These are phyloP conservation scores for Clistopyga incitator DNA, from an alignment of 2,888 invertebrate genomes.

Conservation along the genomic window DNA sequence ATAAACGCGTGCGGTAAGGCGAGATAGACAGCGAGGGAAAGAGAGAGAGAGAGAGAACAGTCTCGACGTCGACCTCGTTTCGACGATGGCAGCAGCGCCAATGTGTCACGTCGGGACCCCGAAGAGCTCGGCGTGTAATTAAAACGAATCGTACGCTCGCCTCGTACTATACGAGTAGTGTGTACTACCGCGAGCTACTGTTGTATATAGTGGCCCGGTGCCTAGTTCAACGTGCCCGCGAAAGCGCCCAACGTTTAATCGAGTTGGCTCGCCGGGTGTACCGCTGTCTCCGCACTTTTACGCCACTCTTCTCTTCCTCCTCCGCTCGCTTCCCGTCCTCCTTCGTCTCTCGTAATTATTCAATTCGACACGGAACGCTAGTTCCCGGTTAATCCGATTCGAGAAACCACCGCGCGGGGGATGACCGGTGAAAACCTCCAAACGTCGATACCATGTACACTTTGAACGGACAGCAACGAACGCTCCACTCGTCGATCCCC, in stretches of 20 bases:
- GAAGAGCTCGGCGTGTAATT: conserved; percentile 69
- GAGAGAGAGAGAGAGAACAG: conserved; percentile 35
- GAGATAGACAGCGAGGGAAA: conserved; percentile 17
- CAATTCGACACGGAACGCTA: conserved; percentile 66
- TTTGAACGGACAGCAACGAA: conserved; percentile 8
- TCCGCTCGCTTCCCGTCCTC: conserved; percentile 48
- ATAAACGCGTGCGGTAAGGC: background rate
- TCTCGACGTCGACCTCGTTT: conserved; percentile 65
- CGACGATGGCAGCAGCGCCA: conserved; percentile 61
- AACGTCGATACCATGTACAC: conserved; percentile 16
- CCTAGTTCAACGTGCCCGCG: conserved; percentile 42
- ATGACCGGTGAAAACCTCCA: conserved; percentile 32
- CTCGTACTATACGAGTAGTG: conserved; percentile 31
- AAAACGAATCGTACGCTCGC: conserved; percentile 67
- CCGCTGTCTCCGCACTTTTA: conserved; percentile 72
- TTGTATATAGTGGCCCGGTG: conserved; percentile 23
- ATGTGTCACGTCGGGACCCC: conserved; percentile 69
- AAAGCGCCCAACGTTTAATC: conserved; percentile 71
- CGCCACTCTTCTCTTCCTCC: conserved; percentile 47
- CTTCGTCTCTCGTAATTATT: conserved; percentile 68
- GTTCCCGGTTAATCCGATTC: conserved; percentile 63
- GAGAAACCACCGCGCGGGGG: conserved; percentile 43
- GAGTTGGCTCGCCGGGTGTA: conserved; percentile 69
- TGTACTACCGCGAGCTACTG: conserved; percentile 25
- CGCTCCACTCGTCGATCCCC: background rate